phyloP scores from a whole-genome alignment of 2,797 vertebrate species.

The Manis crassicaudata region DNA sequence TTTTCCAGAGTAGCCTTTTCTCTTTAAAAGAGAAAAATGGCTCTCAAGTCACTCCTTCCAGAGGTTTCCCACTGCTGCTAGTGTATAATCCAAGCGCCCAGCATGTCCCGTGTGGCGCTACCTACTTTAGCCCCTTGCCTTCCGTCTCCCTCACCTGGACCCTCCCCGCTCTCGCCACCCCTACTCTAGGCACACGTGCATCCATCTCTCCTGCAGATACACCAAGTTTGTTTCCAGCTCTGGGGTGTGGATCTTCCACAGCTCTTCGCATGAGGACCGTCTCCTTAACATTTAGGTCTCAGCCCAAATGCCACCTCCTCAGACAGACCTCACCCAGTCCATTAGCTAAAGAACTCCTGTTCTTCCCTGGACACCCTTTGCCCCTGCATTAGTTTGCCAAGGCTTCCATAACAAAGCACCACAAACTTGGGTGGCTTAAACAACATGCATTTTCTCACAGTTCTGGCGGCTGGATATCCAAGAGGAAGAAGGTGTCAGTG shows the following conservation, averaged over 20 bases:
- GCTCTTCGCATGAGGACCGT: not conserved
- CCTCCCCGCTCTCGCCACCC: not conserved
- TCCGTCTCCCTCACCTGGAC: not conserved
- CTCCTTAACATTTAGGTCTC: not conserved
- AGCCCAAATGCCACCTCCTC: not conserved
- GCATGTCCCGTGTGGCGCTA: rapidly evolving
- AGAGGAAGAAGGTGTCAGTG: not conserved
- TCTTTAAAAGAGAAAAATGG: not conserved
- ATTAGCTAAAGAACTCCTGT: not conserved
- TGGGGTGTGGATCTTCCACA: not conserved
- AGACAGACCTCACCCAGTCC: not conserved
- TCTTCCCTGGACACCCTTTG: not conserved
- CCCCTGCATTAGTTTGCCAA: not conserved
- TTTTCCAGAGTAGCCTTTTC: not conserved
- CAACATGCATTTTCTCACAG: not conserved
- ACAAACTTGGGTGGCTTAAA: not conserved
- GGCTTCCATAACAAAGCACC: not conserved
- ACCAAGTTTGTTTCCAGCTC: not conserved
- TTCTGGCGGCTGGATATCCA: not conserved
- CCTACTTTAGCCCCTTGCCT: not conserved
- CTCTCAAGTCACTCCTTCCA: not conserved
- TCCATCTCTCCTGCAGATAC: not conserved
- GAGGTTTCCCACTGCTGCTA: not conserved
- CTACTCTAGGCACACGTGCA: not conserved
- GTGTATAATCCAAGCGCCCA: not conserved